These are phyloP conservation scores for Choreutis nemorana DNA, from an alignment of 2,888 invertebrate species.

Conservation along the genomic window DNA sequence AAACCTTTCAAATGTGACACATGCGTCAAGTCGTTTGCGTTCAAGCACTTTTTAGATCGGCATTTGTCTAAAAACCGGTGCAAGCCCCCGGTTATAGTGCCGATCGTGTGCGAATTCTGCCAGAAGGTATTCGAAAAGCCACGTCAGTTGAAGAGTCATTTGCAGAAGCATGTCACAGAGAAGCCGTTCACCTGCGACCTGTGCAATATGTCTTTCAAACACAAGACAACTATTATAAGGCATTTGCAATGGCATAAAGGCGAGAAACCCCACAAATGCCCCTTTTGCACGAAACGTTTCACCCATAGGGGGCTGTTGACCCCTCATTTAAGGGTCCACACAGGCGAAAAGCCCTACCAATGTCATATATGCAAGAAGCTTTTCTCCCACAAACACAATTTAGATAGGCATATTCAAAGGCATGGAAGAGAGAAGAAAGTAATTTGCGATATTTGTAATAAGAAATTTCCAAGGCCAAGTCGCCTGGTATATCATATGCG, in stretches of 20 bases:
- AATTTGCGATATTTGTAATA: conserved; percentile 35
- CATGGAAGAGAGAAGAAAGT: conserved; percentile 32
- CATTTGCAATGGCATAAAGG: conserved; percentile 32
- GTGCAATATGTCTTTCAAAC: conserved; percentile 26
- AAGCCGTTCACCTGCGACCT: conserved; percentile 17
- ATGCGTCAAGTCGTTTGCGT: conserved; percentile 18
- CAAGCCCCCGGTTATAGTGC: conserved; percentile 9
- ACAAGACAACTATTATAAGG: conserved; percentile 30
- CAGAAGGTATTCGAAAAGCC: conserved; percentile 18
- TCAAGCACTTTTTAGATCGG: conserved; percentile 17
- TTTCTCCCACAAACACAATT: conserved; percentile 40
- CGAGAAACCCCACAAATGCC: conserved; percentile 18
- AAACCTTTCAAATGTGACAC: conserved; percentile 19
- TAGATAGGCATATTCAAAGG: conserved; percentile 29
- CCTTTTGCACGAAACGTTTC: conserved; percentile 22
- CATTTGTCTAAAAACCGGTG: conserved; percentile 15
- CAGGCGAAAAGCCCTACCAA: conserved; percentile 26
- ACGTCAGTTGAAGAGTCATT: conserved; percentile 19
- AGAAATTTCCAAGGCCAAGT: conserved; percentile 37
- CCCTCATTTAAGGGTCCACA: conserved; percentile 31
- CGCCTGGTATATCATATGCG: conserved; percentile 40
- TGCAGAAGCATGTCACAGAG: conserved; percentile 17
- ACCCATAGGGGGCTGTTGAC: conserved; percentile 22
- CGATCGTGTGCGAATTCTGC: conserved; percentile 17
- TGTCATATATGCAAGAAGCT: conserved; percentile 30